Conservation (phyloP, 2,888 invertebrate species). For the Melanchra persicariae region DNA sequence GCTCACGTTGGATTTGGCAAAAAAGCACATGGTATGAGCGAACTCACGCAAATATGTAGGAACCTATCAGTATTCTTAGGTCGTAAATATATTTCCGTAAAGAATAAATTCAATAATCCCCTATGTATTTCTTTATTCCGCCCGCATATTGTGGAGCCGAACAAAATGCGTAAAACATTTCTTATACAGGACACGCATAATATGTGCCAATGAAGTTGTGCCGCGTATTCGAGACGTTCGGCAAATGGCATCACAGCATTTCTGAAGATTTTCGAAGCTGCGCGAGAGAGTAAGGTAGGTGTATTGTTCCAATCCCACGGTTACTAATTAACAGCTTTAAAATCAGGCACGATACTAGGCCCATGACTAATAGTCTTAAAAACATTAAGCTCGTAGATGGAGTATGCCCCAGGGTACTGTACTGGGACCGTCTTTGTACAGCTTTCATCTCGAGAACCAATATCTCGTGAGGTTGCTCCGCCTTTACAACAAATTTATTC, state of each 20-base stretch:
- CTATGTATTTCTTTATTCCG: conserved; percentile 38
- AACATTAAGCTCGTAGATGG: not conserved
- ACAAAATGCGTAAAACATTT: conserved; percentile 25
- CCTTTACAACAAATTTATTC: conserved; percentile 17
- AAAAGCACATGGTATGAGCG: not conserved
- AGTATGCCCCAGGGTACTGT: conserved; percentile 16
- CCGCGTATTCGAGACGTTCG: conserved; percentile 6
- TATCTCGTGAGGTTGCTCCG: not conserved
- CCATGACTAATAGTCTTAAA: not conserved
- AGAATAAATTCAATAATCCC: conserved; percentile 50
- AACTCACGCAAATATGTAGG: conserved; percentile 6
- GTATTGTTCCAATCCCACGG: not conserved
- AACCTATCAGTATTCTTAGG: conserved; percentile 28
- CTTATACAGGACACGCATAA: conserved; percentile 35
- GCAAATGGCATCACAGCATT: not conserved
- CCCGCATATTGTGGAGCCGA: conserved; percentile 38
- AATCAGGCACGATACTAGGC: not conserved
- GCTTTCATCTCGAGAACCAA: not conserved
- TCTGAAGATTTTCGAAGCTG: not conserved
- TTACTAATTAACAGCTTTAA: conserved; percentile 25
- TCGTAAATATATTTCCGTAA: conserved; percentile 42
- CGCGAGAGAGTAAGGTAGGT: not conserved
- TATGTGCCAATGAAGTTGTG: conserved; percentile 25
- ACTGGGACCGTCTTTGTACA: not conserved
- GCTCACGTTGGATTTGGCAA: not conserved